Base-by-base conservation (phyloP, 2,888 invertebrate species). In the Syrista parreyssii region DNA sequence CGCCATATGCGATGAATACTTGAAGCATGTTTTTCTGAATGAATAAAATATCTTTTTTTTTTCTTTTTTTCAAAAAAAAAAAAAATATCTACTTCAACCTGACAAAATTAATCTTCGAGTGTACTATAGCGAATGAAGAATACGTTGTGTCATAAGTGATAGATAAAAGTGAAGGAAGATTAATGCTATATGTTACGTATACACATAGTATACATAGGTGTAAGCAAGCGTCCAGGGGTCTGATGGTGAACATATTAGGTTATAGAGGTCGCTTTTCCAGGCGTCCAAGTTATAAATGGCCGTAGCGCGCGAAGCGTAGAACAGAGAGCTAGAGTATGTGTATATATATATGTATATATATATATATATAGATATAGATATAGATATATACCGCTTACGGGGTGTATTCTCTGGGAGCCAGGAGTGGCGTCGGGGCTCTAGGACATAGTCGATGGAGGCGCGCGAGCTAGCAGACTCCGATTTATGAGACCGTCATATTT, bases 401-500 rank as follows among this genome's bases (percentile, higher is more conserved):
- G 34, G 34, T 23, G 55, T 23, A 55, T 23, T 9, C 55, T 23
- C 55, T 55, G 55, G 23, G 23, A 55, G 55, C 55, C 55, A 55
- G 55, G 55, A 55, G 55, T 55, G 55, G 55, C 55, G 55, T 23
- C 80, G 81, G 80, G 84, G 86, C 86, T 81, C 83, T 88, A 88
- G 86, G 86, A 88, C 82, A 80, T 84, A 84, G 86, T 86, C 86
- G 88, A 86, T 87, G 85, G 88, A 86, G 85, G 88, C 90, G 90
- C 88, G 88, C 87, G 84, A 88, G 90, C 91, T 89, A 89, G 91
- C 91, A 89, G 86, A 86, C 91, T 91, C 88, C 89, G 91, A 93
- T 93, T 93, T 93, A 93, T 92, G 93, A 92, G 92, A 90, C 92
- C 92, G 93, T 93, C 93, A 93, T 93, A 93, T 93, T 93, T 93